Conservation (phyloP, 2,113 vertebrate species). For the Phodopus roborovskii region DNA sequence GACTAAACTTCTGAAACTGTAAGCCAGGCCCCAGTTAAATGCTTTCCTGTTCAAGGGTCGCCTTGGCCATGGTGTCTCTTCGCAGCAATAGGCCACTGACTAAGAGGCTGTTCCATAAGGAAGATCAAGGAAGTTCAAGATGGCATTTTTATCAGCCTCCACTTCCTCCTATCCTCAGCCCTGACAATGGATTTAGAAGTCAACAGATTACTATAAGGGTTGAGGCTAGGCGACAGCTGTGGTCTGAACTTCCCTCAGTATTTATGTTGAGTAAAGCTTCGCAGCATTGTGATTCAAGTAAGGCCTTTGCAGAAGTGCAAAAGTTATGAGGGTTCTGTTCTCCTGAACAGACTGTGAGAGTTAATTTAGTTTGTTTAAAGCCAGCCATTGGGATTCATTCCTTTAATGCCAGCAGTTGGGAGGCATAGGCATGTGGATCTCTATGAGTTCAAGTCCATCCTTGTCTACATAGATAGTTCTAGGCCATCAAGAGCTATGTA, state of each 20-base stretch:
- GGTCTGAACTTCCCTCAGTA: background rate
- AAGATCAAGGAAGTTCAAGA: background rate
- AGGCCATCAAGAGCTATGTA: background rate
- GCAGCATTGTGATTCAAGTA: background rate
- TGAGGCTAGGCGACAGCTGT: background rate
- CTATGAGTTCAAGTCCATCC: background rate
- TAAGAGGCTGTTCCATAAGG: background rate
- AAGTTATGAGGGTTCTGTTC: background rate
- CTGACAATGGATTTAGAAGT: background rate
- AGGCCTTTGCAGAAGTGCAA: background rate
- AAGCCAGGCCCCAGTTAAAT: background rate
- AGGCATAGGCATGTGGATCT: background rate
- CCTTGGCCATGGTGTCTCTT: background rate
- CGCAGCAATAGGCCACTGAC: background rate
- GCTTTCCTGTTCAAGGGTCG: background rate
- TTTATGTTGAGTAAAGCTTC: background rate
- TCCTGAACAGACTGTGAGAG: background rate
- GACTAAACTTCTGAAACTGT: background rate
- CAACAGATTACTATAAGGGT: background rate
- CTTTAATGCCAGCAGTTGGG: background rate
- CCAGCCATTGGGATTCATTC: background rate
- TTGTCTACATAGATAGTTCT: background rate
- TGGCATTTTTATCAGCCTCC: background rate
- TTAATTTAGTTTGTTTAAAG: background rate
- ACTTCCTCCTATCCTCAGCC: background rate